Base-by-base conservation (phyloP, 1,140 invertebrate species). In the Schlechtendalia chinensis region DNA sequence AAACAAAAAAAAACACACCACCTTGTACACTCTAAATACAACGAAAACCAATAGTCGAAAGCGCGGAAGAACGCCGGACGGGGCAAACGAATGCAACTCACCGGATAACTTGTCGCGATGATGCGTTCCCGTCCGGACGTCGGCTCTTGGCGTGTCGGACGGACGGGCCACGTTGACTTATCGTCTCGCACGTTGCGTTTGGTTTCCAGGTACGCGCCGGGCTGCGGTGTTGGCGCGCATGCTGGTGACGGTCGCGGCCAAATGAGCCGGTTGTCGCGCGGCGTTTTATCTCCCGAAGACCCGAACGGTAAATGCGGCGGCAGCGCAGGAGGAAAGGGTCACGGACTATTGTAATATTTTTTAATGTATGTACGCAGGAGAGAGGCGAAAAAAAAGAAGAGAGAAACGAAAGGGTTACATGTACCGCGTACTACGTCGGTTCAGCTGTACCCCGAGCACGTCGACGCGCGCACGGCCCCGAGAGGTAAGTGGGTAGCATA, bases 361-460 rank as follows among this genome's bases (percentile, higher is more conserved):
- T 56, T 77, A 77, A 77, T 77, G 56, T 77, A 61, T 61, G 56
- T 77, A 77, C 47, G 32, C 56, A 61, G 56, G 53, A 75, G 72
- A 75, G 53, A 58, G 69, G 39, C 54, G 71, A 56, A 22, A 56
- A 47, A n/a, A 56, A 75, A 56, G 53, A 58, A 75, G 24, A 10
- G 72, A 56, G 53, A 58, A 75, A 27, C 19, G 29, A 75, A 77
- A 77, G 74, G 74, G 74, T 77, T 59, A 58, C 56, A 77, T 29
- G 16, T 56, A n/a, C n/a, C n/a, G n/a, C n/a, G n/a, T n/a, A n/a
- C n/a, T n/a, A 54, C 56, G 74, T 58, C 61, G 22, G 56, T 77
- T 77, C 74, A 77, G 74, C 74, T 77, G 74, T 77, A 77, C 74
- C 74, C 74, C 56, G 56, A 14, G 39, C 74, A 59, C 74, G 22